Base-by-base conservation (phyloP, 2,113 vertebrate species). In the Stegostoma tigrinum region DNA sequence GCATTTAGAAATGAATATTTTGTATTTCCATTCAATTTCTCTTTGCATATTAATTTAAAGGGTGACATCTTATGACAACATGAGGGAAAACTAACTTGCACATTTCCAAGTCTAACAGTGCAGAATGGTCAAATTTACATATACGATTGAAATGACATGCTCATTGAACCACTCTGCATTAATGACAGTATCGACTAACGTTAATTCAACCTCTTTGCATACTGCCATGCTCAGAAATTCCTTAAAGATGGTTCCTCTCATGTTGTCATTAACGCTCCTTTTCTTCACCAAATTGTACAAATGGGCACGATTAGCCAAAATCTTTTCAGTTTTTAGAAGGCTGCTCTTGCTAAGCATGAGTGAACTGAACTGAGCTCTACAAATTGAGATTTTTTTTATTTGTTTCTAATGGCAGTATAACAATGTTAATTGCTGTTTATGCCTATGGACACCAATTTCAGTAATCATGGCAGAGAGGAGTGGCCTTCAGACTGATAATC, bases 111-210 rank as follows among this genome's bases (percentile, higher is more conserved):
- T 95, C 94, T 72, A 19, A 45, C 68, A 52, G 68, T 45, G 66
- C 24, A 2, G 27, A 72, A 68, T 23, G 72, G 68, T 14, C 42
- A 72, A 72, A 95, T 95, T 95, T 95, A 75, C 94, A 95, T 95
- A 95, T 48, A 72, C 94, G 72, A 95, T 95, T 95, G 94, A 95
- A 72, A 95, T 95, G 94, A 95, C 94, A 95, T 95, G 94, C 52
- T 95, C 68, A 19, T 72, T 95, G 94, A 95, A 95, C 94, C 45
- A 61, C 45, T 95, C 94, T 95, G 45, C 24, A 72, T 95, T 95
- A 95, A 95, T 95, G 67, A 95, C 42, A 95, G 94, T 72, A 95
- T 95, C 94, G 45, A 72, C 94, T 95, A 68, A 95, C 68, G 45
- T 52, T 95, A 75, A 95, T 95, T 95, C 94, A 27, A 68, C 68